phyloP scores from a whole-genome alignment of 2,888 invertebrate genomes.

The Dicycla oo region DNA sequence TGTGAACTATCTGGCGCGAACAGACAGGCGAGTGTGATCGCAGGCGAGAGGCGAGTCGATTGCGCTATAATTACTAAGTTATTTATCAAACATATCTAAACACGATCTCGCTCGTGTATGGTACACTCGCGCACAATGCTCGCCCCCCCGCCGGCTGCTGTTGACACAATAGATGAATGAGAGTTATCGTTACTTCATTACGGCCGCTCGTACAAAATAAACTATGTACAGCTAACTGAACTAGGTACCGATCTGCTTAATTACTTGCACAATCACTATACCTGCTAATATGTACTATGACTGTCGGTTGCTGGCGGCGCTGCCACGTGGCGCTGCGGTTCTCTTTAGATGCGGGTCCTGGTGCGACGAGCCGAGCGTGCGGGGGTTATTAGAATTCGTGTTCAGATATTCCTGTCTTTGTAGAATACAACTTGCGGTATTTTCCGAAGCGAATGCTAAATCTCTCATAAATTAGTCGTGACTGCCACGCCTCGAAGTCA shows the following conservation, averaged over 20 bases:
- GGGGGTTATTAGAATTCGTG: slow-evolving; percentile 16
- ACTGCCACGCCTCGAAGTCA: not conserved
- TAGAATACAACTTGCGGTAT: slow-evolving; percentile 3
- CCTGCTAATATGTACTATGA: not conserved
- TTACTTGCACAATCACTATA: slow-evolving; percentile 42
- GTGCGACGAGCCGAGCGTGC: not conserved
- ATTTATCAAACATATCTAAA: slow-evolving; percentile 31
- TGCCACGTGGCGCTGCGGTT: not conserved
- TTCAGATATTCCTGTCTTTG: slow-evolving; percentile 10
- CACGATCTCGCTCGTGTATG: slow-evolving; percentile 25
- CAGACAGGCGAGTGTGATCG: not conserved
- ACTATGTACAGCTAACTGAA: slow-evolving; percentile 14
- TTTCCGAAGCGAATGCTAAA: slow-evolving; percentile 22
- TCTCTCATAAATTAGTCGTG: slow-evolving; percentile 18
- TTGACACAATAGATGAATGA: slow-evolving; percentile 62
- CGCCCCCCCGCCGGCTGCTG: slow-evolving; percentile 21
- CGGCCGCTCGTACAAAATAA: slow-evolving; percentile 43
- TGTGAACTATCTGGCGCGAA: slow-evolving; percentile 10
- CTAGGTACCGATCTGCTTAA: slow-evolving; percentile 7
- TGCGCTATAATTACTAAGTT: slow-evolving; percentile 29
- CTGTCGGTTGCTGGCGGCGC: not conserved
- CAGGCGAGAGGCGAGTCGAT: not conserved
- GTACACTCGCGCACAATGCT: slow-evolving; percentile 41
- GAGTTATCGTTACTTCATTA: slow-evolving; percentile 56
- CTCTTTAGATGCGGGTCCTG: not conserved